Base-by-base conservation (phyloP, 2,888 invertebrate species). In the Leucophenga montana region DNA sequence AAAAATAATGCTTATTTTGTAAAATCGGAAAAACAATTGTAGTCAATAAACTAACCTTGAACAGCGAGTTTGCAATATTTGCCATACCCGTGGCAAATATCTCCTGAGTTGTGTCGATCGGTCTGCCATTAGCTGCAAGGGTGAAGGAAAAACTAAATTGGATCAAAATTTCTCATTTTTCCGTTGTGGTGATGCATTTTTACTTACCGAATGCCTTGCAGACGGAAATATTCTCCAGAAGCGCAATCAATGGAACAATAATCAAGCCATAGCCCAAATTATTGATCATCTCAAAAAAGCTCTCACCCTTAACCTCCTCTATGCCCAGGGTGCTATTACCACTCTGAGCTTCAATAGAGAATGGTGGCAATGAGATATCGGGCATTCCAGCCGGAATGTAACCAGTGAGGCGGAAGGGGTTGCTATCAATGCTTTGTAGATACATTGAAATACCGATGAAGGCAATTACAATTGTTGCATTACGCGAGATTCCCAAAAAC, bases 41-140 rank as follows among this genome's bases (percentile, higher is more conserved):
- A n/a, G n/a, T n/a, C n/a, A n/a, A n/a, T n/a, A n/a, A n/a, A 27
- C 4, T 27, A 2, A 27, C 27, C 27, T 27, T 93, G 79, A 96
- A 93, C 89, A 97, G 94, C 0, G 95, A 94, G 87, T 95, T 96
- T 72, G 93, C 92, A 50, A 97, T 90, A 88, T 95, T 95, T 1
- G 86, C 82, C 31, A 94, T 86, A 39, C 95, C 95, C 62, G 96
- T 92, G 6, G 97, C 96, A 73, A 97, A 90, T 85, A 97, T 90
- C 90, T 97, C 97, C 88, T 97, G 97, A 57, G 95, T 96, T 14
- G 97, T 95, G 86, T 97, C 95, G 66, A 97, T 94, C 65, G 94
- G 91, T 84, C 92, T 93, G 11, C 95, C 95, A 84, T 93, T 92
- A n/a, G 93, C 92, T 91, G 59, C 3, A 59, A 39, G 46, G n/a